phyloP scores from a whole-genome alignment of 2,797 vertebrate species.

The Typhlichthys subterraneus region DNA sequence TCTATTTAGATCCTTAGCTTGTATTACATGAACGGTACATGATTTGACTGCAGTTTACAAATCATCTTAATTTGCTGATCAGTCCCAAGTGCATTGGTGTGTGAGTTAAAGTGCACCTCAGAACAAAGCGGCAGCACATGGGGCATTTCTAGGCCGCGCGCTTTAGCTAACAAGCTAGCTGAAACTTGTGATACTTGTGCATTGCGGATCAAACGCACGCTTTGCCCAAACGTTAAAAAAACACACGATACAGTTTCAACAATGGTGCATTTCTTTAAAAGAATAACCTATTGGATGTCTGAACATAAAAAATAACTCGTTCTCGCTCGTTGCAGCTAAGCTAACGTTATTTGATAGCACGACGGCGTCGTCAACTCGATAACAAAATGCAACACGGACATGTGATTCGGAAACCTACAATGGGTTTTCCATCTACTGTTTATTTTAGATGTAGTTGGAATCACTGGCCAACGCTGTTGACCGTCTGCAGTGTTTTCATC shows the following conservation, averaged over 20 bases:
- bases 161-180: conserved; percentile 55
- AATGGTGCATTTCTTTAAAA: too few relatives aligned
- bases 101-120: conserved; percentile 85
- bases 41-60: conserved; percentile 35
- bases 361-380: conserved; percentile 32
- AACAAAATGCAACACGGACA: neutral
- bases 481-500: conserved; percentile 43
- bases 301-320: conserved; percentile 31
- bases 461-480: neutral
- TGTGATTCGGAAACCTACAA: neutral
- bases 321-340: conserved; percentile 54
- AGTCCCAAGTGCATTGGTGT: conserved; percentile 75
- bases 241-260: too few relatives aligned
- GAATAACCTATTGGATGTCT: neutral
- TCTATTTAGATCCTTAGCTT: too few relatives aligned
- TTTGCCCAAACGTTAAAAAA: too few relatives aligned
- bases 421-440: neutral
- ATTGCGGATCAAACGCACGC: too few relatives aligned
- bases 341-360: conserved; percentile 20
- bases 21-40: too few relatives aligned
- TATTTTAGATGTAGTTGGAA: neutral
- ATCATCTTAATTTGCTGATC: conserved; percentile 44
- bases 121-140: conserved; percentile 93
- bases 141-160: conserved; percentile 79
- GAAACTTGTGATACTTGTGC: neutral